Percentiles rank a stretch among this genome's conserved stretches.
Evolutionary conservation across 2,888 invertebrate species (phyloP).

Genomic region (Heliconius charithonia): DNA sequence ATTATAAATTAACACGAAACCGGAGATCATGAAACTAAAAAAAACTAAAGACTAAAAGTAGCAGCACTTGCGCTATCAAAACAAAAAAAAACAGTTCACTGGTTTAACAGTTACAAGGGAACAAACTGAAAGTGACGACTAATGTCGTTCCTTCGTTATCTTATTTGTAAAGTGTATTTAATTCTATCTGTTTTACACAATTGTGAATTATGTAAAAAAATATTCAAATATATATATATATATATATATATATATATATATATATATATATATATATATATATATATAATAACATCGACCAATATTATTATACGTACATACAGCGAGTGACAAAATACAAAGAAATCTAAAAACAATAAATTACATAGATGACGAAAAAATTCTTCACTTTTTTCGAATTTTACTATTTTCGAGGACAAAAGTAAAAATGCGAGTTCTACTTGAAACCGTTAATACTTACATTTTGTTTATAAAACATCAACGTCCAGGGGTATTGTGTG

Average conservation of each 20-base stretch:
- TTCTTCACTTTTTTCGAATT: constrained; percentile 23
- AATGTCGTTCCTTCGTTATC: background rate
- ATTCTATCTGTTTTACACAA: background rate
- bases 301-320: background rate
- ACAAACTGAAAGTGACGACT: background rate
- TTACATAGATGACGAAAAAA: constrained; percentile 12
- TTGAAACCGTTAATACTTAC: constrained; percentile 59
- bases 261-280: too few relatives aligned
- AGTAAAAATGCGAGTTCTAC: constrained; percentile 30
- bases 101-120: too few relatives aligned
- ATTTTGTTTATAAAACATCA: constrained; percentile 74
- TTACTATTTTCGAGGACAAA: constrained; percentile 35
- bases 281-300: background rate
- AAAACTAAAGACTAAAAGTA: too few relatives aligned
- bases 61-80: too few relatives aligned
- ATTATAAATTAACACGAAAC: too few relatives aligned
- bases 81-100: too few relatives aligned
- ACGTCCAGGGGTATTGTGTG: constrained; percentile 68
- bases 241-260: too few relatives aligned
- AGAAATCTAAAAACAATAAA: constrained; percentile 7
- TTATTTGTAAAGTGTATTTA: constrained; percentile 3
- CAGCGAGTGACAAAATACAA: background rate
- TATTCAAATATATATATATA: too few relatives aligned
- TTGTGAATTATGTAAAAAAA: background rate
- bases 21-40: too few relatives aligned